These are phyloP conservation scores for Zosterops japonicus DNA, from an alignment of 2,113 vertebrate species.

Conservation along the genomic window DNA sequence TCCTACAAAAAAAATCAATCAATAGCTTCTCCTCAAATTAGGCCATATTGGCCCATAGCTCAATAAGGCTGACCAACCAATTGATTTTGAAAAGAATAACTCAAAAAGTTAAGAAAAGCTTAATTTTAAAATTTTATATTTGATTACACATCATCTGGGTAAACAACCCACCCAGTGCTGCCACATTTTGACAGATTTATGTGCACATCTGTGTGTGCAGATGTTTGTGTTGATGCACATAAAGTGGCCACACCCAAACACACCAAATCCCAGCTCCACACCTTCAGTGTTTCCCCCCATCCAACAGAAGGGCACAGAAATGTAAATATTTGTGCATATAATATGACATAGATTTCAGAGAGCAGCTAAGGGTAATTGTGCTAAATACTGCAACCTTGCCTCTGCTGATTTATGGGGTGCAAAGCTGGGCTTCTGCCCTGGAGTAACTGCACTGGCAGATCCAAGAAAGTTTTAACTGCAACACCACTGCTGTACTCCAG, in stretches of 20 bases:
- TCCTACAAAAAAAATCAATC: background rate
- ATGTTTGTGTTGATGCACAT: background rate
- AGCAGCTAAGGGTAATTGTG: background rate
- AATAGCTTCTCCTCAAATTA: conserved; percentile 1
- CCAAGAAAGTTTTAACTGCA: background rate
- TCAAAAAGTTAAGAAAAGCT: background rate
- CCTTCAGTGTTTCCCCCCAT: background rate
- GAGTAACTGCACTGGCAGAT: background rate
- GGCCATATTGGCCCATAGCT: background rate
- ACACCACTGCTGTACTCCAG: background rate
- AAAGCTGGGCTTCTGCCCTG: background rate
- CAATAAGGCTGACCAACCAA: background rate
- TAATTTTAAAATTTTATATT: background rate
- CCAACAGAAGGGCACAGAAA: background rate
- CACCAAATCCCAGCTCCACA: background rate
- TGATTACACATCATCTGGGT: background rate
- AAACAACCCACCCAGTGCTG: background rate
- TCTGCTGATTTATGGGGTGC: background rate
- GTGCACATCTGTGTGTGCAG: background rate
- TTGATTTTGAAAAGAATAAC: conserved; percentile 2
- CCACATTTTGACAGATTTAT: background rate
- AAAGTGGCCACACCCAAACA: background rate
- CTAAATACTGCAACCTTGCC: background rate
- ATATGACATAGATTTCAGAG: background rate
- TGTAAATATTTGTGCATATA: background rate